Evolutionary conservation across 1,140 invertebrate genomes (phyloP).

Genomic region (Drosophila hydei): DNA sequence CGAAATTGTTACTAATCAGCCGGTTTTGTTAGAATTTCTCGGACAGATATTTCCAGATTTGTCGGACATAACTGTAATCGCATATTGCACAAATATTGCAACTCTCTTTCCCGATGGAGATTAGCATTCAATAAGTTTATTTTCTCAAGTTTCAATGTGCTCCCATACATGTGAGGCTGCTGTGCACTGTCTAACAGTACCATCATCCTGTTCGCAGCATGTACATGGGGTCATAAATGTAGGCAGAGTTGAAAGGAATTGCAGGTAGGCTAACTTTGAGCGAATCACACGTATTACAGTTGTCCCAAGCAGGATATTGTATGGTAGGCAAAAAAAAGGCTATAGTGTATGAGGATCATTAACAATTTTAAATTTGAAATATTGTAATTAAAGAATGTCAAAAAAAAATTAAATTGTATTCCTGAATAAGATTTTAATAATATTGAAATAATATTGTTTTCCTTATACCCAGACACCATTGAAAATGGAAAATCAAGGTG

Average conservation of each 20-base stretch:
- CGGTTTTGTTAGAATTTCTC: slow-evolving; percentile 89
- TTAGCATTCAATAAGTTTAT: slow-evolving; percentile 7
- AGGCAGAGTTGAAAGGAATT: background rate
- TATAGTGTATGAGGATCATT: background rate
- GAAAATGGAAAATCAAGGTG: too few relatives aligned
- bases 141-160: background rate
- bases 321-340: background rate
- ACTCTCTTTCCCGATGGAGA: slow-evolving; percentile 30
- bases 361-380: background rate
- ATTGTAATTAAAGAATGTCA: background rate
- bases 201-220: background rate
- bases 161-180: background rate
- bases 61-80: slow-evolving; percentile 57
- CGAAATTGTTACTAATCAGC: slow-evolving; percentile 87
- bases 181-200: background rate
- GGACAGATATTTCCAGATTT: slow-evolving; percentile 90
- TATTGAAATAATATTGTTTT: too few relatives aligned
- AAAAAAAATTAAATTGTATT: background rate
- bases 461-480: too few relatives aligned
- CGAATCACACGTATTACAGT: background rate
- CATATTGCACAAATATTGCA: slow-evolving; percentile 58
- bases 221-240: too few relatives aligned
- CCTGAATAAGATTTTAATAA: too few relatives aligned
- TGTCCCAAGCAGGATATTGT: background rate
- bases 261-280: too few relatives aligned